Conservation (phyloP, 2,113 vertebrate species). For the Ptyas mucosa region DNA sequence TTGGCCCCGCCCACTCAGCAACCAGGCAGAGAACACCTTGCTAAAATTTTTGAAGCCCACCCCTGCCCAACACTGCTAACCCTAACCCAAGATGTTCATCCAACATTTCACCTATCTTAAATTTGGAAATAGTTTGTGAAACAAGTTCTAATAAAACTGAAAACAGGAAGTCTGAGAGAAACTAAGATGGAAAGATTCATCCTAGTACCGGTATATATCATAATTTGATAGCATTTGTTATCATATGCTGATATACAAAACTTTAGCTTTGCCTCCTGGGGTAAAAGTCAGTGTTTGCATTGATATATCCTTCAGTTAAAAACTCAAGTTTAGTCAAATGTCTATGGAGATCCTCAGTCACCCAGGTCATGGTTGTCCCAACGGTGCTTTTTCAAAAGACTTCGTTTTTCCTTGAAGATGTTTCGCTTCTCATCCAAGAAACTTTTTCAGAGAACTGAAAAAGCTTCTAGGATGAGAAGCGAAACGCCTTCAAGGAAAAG, state of each 20-base stretch:
- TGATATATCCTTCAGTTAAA: neutral
- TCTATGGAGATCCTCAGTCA: neutral
- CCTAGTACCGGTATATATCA: neutral
- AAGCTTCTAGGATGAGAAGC: too few species aligned
- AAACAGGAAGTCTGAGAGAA: neutral
- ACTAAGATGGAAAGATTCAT: neutral
- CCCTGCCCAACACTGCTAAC: neutral
- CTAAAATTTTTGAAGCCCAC: too few species aligned
- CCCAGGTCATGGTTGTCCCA: neutral
- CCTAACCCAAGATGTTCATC: neutral
- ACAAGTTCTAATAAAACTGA: neutral
- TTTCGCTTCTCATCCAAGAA: neutral
- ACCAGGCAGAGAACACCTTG: too few species aligned
- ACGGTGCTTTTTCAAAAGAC: neutral
- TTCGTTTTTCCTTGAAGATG: neutral
- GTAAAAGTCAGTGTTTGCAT: neutral
- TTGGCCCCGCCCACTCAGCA: too few species aligned
- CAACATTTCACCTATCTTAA: neutral
- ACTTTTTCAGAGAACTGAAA: neutral
- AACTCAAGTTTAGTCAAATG: neutral
- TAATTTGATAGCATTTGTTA: neutral
- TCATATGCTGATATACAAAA: neutral
- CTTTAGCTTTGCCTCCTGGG: neutral
- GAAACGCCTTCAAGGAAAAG: too few species aligned
- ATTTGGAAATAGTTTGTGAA: neutral